Percentiles rank a stretch among this genome's conserved stretches.
phyloP scores from a whole-genome alignment of 2,113 vertebrate genomes.

The Tachycineta bicolor region DNA sequence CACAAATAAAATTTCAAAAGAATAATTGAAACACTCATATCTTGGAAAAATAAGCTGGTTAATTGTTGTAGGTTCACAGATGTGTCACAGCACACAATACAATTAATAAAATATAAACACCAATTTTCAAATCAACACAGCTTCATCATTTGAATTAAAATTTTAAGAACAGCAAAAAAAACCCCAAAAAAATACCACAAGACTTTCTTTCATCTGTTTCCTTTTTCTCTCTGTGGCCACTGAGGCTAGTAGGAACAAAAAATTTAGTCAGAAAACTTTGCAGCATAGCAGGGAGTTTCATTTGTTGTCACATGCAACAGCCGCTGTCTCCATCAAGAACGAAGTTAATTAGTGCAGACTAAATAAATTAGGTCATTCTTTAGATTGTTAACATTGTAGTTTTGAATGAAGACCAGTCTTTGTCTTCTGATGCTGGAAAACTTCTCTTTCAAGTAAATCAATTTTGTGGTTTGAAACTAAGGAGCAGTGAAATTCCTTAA shows the following conservation, averaged over 20 bases:
- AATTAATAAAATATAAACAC: constrained; percentile 31
- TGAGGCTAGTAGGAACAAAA: background rate
- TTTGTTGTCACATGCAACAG: constrained; percentile 4
- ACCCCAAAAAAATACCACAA: background rate
- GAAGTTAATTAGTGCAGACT: background rate
- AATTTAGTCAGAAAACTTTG: constrained; percentile 31
- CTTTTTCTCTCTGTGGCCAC: background rate
- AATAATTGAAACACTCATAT: constrained; percentile 40
- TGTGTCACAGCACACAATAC: constrained; percentile 14
- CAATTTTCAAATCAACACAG: constrained; percentile 55
- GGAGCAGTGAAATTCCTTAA: background rate
- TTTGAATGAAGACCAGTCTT: background rate
- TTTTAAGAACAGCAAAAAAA: background rate
- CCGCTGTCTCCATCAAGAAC: constrained; percentile 21
- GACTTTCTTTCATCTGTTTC: background rate
- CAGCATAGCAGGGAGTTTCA: background rate
- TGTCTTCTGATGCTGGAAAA: background rate
- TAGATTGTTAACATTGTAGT: background rate
- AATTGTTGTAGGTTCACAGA: constrained; percentile 7
- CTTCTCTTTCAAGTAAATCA: background rate
- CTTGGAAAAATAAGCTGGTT: constrained; percentile 35
- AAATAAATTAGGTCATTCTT: constrained; percentile 16
- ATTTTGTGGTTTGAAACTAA: background rate
- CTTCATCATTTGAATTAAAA: constrained; percentile 24
- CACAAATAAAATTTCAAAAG: constrained; percentile 44